Evolutionary conservation across 2,888 invertebrate genomes (phyloP), one percentile per base, ranked within the genome.

Genomic region (Hermaeophaga mercurialis): DNA sequence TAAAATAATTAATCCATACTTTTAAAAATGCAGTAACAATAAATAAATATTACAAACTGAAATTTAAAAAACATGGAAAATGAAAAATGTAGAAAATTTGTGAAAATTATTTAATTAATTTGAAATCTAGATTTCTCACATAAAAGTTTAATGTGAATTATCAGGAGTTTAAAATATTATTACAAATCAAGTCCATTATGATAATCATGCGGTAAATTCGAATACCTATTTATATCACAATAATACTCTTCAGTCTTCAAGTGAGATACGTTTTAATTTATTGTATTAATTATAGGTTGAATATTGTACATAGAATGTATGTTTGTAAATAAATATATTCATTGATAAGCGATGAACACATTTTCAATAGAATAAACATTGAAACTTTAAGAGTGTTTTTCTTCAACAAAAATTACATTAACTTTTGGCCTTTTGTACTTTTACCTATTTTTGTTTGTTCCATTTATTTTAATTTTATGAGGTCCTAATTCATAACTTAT

Each of bases 311-410:
- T 78, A 79, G 66, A 65, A 73, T 79, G 78, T 79, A 80, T 79
- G 79, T 79, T 79, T 80, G 79, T 80, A 79, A 75, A 79, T 79
- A 79, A 74, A 75, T 74, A 76, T 74, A 76, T 75, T 75, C 73
- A 77, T 75, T 76, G 73, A 75, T 73, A 73, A 73, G 70, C 70
- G 69, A 73, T 75, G 74, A 72, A 73, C 72, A 73, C 72, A 76
- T 78, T 78, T 78, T 77, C 75, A 75, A 77, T 77, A 77, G 77
- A 77, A 77, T 78, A 77, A 76, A 76, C 72, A 60, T 66, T 69
- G 56, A 70, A 71, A 70, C 62, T 64, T 63, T 59, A 57, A 43
- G 11, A 34, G 31, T 45, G 49, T 58, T 53, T 53, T 57, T 50
- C 49, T 49, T 39, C 8, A n/a, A 33, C 15, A 34, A 34, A 15